Percentiles rank a stretch among this genome's conserved stretches.
Evolutionary conservation across 2,113 vertebrate genomes (phyloP).

Genomic region (Chitala chitala): DNA sequence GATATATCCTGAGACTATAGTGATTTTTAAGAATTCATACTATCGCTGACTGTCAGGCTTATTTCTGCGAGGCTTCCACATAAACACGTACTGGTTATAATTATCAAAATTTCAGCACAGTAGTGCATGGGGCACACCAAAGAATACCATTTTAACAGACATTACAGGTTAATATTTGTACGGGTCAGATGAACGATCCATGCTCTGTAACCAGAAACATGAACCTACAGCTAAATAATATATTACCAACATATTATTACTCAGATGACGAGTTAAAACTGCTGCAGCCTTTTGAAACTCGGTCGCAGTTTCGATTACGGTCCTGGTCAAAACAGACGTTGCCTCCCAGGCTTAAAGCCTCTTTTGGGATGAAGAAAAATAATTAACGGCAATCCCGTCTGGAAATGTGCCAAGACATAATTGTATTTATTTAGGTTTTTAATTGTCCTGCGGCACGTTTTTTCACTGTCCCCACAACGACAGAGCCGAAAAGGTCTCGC

Average conservation of each 20-base stretch:
- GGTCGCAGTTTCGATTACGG: neutral
- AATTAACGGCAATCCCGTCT: slow-evolving; percentile 23
- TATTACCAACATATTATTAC: neutral
- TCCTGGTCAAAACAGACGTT: neutral
- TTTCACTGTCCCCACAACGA: neutral
- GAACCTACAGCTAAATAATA: neutral
- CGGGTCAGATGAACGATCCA: neutral
- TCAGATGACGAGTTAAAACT: too few species aligned
- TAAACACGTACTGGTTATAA: neutral
- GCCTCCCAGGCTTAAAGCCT: neutral
- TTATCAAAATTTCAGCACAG: neutral
- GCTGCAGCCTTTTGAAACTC: neutral
- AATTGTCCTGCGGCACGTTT: slow-evolving; percentile 25
- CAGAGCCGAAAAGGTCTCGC: neutral
- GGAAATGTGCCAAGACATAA: slow-evolving; percentile 21
- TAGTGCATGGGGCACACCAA: too few species aligned
- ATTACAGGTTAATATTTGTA: neutral
- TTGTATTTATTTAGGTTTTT: slow-evolving; percentile 14
- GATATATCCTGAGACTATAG: neutral
- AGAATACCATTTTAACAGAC: neutral
- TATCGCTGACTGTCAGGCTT: neutral
- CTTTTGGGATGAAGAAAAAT: neutral
- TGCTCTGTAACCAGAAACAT: too few species aligned
- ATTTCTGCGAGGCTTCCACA: too few species aligned
- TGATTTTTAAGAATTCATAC: neutral